Evolutionary conservation across 2,888 invertebrate genomes (phyloP), one percentile per base, ranked within the genome.

Genomic region (Spicauda simplicius): DNA sequence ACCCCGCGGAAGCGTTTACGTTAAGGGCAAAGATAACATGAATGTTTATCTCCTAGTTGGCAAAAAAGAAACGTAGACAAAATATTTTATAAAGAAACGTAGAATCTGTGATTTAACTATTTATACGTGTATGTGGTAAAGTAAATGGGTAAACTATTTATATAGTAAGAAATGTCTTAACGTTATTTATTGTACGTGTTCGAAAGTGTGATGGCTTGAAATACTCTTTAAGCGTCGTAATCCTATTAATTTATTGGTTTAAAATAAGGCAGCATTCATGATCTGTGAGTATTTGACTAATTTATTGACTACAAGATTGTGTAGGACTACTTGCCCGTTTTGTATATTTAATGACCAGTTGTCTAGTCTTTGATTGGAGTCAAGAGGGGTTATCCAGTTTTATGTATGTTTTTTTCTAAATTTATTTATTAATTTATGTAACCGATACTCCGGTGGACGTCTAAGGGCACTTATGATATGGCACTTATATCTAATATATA

Each of bases 21-120:
- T 99, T 0, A 99, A 99, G 87, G 99, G 99, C 37, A 99, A 99
- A 91, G 98, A 98, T 83, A 94, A 98, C 81, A 98, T 99, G 98
- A 96, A 97, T 81, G 98, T 98, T 1, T 98, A 96, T 90, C 94
- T 98, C 68, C 93, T 96, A 55, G 90, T 94, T 70, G 91, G 91
- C 64, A 95, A 95, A 78, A 95, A 89, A 79, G 80, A 86, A 76
- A 78, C 79, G 71, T 90, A 88, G 84, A 72, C 77, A 78, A 75
- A 70, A 66, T 74, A 72, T 77, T 75, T 71, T 77, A 71, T 75
- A 78, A 78, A 76, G 77, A 78, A 87, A 86, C 83, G 87, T 91
- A 90, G 90, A 87, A 91, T 90, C 93, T 92, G 93, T 93, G 93
- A 93, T 93, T 90, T 81, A 76, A 82, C 72, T 77, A 76, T 78